Percentiles rank a stretch among this genome's conserved stretches.
Evolutionary conservation across 2,888 invertebrate species (phyloP).

Genomic region (Salticus scenicus): DNA sequence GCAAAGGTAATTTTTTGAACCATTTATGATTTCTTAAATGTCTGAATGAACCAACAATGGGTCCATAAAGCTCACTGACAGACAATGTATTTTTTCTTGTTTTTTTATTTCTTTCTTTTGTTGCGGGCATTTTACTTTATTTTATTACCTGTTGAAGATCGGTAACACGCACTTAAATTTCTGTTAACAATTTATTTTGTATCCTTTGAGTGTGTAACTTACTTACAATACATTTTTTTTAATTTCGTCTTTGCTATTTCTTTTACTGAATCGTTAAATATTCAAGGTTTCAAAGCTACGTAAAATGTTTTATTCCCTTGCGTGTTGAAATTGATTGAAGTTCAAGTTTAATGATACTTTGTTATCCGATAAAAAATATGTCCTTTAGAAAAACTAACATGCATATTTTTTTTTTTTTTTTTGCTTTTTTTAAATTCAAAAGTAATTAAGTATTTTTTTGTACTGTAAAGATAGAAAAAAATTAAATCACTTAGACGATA

Average conservation of each 20-base stretch:
- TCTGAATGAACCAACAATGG: constrained; percentile 52
- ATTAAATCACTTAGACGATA: too few relatives aligned
- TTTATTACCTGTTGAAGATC: constrained; percentile 50
- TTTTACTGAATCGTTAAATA: background rate
- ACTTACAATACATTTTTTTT: background rate
- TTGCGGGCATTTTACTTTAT: constrained; percentile 36
- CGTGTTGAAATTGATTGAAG: background rate
- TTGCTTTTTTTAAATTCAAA: too few relatives aligned
- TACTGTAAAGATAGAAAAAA: too few relatives aligned
- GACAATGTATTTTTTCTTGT: constrained; percentile 34
- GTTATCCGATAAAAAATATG: background rate
- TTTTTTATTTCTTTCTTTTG: background rate
- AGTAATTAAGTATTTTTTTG: too few relatives aligned
- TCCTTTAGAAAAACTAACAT: too few relatives aligned
- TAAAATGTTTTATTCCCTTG: background rate
- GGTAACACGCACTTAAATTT: constrained; percentile 30
- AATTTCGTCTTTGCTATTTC: background rate
- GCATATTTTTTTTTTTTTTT: too few relatives aligned
- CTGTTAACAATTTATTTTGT: constrained; percentile 55
- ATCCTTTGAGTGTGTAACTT: constrained; percentile 17
- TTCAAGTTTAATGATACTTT: background rate
- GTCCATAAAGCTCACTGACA: constrained; percentile 53
- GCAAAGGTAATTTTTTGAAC: constrained; percentile 50
- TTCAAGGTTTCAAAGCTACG: background rate
- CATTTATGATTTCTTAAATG: constrained; percentile 58